These are phyloP conservation scores for Heliornis fulica DNA, from an alignment of 2,113 vertebrate species.

Conservation along the genomic window DNA sequence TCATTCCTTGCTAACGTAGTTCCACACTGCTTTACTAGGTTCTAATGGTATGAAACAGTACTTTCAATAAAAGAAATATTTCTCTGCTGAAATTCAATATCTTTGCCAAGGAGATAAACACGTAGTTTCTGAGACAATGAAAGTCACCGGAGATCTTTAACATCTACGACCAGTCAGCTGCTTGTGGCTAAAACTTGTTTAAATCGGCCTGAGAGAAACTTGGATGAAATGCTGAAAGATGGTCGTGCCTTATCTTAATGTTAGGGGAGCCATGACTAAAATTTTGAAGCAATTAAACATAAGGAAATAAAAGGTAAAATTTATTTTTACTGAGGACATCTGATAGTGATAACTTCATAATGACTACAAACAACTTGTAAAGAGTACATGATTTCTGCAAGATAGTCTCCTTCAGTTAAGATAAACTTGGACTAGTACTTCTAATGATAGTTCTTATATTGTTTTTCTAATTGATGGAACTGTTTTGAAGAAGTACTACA, in stretches of 20 bases:
- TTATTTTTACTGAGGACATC: not conserved
- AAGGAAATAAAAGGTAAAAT: not conserved
- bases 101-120: not conserved
- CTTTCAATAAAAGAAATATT: not conserved
- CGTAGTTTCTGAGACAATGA: not conserved
- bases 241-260: not conserved
- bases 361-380: not conserved
- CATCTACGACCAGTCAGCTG: not conserved
- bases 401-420: not conserved
- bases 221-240: not conserved
- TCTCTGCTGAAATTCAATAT: not conserved
- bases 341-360: not conserved
- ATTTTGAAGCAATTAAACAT: not conserved
- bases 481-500: not conserved
- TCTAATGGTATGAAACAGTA: not conserved
- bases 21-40: not conserved
- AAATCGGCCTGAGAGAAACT: not conserved
- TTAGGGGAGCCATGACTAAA: not conserved
- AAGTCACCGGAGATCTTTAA: not conserved
- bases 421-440: not conserved
- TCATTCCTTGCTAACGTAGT: not conserved
- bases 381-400: not conserved
- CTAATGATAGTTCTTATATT: not conserved
- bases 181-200: not conserved
- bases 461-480: not conserved